Evolutionary conservation across 2,888 invertebrate genomes (phyloP), one percentile per base, ranked within the genome.

Genomic region (Ptycholaimellus sp.): DNA sequence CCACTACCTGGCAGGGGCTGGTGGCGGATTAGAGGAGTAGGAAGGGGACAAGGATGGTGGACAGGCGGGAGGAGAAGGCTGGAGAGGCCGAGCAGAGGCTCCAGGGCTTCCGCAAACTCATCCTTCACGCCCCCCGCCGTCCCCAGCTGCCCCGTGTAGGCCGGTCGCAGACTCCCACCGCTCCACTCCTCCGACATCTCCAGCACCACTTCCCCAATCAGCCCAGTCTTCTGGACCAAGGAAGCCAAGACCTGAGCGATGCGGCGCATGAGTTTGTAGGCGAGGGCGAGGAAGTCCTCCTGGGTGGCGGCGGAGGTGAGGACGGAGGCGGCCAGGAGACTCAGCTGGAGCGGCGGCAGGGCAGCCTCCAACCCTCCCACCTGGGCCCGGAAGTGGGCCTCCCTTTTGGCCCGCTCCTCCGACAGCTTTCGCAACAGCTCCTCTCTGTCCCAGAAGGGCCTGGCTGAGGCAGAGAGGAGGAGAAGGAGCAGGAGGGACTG

Each of bases 271-370:
- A 54, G 42, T n/a, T 49, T 47, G 2, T 42, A 38, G 20, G 43
- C 46, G 17, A 49, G 42, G 29, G 51, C 73, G 33, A 76, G 64
- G 56, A 75, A 74, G 54, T 76, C 74, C 52, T 72, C 72, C 54
- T 73, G 73, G 47, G 72, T 73, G 3, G 74, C 73, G 9, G 72
- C 69, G 38, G 70, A 69, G 27, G 71, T 71, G 56, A 76, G 73
- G 5, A 72, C 71, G 38, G 73, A 71, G 54, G 73, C 72, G 38
- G 73, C 63, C 48, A 74, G 68, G 21, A 74, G 62, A 50, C 74
- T 74, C 41, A 72, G 66, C 50, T 73, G 72, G 19, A 75, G 63
- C 1, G 54, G 51, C 6, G 42, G 43, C 44, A 50, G 38, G 6
- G 47, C 31, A 7, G 37, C 25, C 18, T 42, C 40, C 13, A 51